phyloP scores from a whole-genome alignment of 2,888 invertebrate genomes.

The Phengaris alcon region DNA sequence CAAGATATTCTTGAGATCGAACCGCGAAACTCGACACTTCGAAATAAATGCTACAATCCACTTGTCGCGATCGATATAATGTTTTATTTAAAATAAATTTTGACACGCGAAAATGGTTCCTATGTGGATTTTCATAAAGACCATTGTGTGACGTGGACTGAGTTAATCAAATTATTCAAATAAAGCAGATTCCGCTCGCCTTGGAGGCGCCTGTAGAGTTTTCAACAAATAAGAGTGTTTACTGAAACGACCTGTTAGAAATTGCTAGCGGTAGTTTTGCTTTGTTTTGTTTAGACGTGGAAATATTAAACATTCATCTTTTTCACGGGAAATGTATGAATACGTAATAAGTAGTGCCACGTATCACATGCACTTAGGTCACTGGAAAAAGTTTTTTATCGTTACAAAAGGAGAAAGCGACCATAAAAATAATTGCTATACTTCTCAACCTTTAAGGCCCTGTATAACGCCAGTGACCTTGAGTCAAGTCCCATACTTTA shows the following conservation, averaged over 20 bases:
- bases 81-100: constrained; percentile 35
- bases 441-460: too few relatives aligned
- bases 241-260: constrained; percentile 46
- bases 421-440: too few relatives aligned
- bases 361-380: too few relatives aligned
- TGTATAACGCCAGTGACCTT: too few relatives aligned
- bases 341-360: neutral
- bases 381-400: too few relatives aligned
- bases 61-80: constrained; percentile 36
- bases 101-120: constrained; percentile 33
- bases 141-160: constrained; percentile 41
- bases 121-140: constrained; percentile 33
- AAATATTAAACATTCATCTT: neutral
- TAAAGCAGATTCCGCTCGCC: constrained; percentile 61
- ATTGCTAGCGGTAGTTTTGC: constrained; percentile 45
- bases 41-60: constrained; percentile 36
- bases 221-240: constrained; percentile 54
- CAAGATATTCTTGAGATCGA: neutral
- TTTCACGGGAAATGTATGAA: neutral
- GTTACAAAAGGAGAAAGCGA: too few relatives aligned
- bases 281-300: constrained; percentile 33
- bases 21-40: constrained; percentile 25
- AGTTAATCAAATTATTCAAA: constrained; percentile 74
- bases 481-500: too few relatives aligned
- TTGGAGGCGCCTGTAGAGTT: constrained; percentile 58